Percentiles rank a stretch among this genome's conserved stretches.
phyloP scores from a whole-genome alignment of 2,797 vertebrate species.

The Thripadectes ignobilis region DNA sequence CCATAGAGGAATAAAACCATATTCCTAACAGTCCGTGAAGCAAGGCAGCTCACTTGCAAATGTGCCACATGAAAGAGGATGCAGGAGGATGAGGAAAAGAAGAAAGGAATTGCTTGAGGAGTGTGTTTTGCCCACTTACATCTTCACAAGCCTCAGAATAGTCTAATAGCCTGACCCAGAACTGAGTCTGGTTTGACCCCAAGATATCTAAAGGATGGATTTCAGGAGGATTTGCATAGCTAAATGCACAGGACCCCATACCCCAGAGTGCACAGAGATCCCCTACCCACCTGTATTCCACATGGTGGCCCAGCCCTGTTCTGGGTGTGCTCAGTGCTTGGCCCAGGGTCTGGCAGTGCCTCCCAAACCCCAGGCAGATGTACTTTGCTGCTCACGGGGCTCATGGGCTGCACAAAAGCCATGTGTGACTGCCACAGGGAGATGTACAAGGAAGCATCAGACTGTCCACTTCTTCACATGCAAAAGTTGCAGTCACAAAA shows the following conservation, averaged over 20 bases:
- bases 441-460: background rate
- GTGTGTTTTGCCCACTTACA: background rate
- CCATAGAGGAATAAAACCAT: background rate
- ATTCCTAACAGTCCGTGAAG: background rate
- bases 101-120: background rate
- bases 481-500: background rate
- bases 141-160: background rate
- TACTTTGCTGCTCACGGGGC: accelerated
- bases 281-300: background rate
- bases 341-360: background rate
- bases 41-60: background rate
- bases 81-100: background rate
- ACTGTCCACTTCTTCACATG: background rate
- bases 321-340: background rate
- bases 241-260: background rate
- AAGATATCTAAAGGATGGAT: background rate
- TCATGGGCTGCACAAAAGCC: background rate
- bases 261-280: background rate
- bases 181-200: background rate
- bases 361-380: accelerated
- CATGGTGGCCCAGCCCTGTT: background rate
- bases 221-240: background rate
- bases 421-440: accelerated
- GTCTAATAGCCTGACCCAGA: background rate
- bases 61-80: background rate